These are phyloP conservation scores for Ctenopoma kingsleyae DNA, from an alignment of 2,797 vertebrate genomes.

Conservation along the genomic window DNA sequence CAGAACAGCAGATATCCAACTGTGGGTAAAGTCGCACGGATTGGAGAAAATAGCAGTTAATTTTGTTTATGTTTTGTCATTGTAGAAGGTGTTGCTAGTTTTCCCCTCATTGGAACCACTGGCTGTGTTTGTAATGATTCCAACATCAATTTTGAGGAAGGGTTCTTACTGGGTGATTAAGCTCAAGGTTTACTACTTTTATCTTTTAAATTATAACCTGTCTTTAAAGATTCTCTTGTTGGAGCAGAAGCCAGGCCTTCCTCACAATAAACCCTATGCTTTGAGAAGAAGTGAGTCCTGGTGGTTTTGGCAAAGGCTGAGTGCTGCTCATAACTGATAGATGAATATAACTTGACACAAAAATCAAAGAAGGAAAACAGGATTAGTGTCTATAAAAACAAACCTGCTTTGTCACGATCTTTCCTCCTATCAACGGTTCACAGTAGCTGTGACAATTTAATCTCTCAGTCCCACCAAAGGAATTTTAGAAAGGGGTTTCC, in stretches of 20 bases:
- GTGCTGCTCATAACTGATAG: constrained; percentile 2
- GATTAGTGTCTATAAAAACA: constrained; percentile 50
- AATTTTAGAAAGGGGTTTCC: constrained; percentile 61
- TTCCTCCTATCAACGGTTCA: constrained; percentile 35
- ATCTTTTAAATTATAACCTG: constrained; percentile 22
- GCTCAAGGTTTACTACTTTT: neutral
- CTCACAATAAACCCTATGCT: neutral
- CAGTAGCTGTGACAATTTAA: constrained; percentile 50
- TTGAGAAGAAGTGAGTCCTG: constrained; percentile 19
- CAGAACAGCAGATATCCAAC: constrained; percentile 43
- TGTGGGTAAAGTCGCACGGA: constrained; percentile 10
- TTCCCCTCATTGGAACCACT: neutral
- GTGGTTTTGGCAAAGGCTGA: constrained; percentile 24
- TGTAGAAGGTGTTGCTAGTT: neutral
- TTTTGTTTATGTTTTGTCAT: constrained; percentile 9
- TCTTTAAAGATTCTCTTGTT: neutral
- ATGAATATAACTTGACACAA: constrained; percentile 14
- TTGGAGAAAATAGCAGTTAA: constrained; percentile 18
- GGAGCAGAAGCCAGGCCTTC: neutral
- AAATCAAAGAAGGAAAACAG: constrained; percentile 21
- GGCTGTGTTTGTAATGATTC: constrained; percentile 2
- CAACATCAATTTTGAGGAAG: neutral
- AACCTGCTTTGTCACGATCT: constrained; percentile 32
- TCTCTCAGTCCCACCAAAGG: constrained; percentile 36
- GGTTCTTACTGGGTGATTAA: neutral